Base-by-base conservation (phyloP, 2,888 invertebrate species). In the Ephialtes manifestator region DNA sequence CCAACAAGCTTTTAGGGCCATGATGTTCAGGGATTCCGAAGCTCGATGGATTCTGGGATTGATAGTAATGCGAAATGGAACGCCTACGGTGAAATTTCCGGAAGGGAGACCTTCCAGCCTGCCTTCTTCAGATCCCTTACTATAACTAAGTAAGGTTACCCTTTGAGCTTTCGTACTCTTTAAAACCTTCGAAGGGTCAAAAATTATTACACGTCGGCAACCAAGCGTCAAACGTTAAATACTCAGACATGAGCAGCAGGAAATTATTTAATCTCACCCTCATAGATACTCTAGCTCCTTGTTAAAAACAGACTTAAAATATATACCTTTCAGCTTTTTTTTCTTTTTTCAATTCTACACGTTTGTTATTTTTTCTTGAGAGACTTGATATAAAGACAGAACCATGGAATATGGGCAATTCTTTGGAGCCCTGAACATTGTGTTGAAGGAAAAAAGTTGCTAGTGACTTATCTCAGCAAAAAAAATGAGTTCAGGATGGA, bases 11-110 rank as follows among this genome's bases (percentile, higher is more conserved):
- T 78, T 74, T 28, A 68, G 67, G 39, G 72, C 31, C 43, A 18
- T 3, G 60, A 74, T 58, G 68, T n/a, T 74, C 35, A 11, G 68
- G 13, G 31, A 35, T 53, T 35, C 46, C 43, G 71, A 31, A 51
- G 10, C 84, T 71, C 60, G 84, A 60, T 63, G 46, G 71, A 82
- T 74, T 81, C 53, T 63, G 67, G 63, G 79, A 81, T 83, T 78
- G 75, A 76, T 84, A 84, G 79, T 81, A 68, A 86, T 75, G 60
- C 79, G 78, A 76, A 81, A 79, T 76, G 67, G 79, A 86, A 87
- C 53, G 63, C 83, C 77, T 31, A 35, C 28, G 76, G 78, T 77
- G 68, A 74, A 63, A 68, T 70, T 80, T 83, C 24, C 31, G 51
- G 43, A 28, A 53, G n/a, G 31, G 35, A 31, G 24, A 79, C 18